Evolutionary conservation across 2,113 vertebrate species (phyloP), one percentile per base, ranked within the genome.

Genomic region (Neopipo cinnamomea): DNA sequence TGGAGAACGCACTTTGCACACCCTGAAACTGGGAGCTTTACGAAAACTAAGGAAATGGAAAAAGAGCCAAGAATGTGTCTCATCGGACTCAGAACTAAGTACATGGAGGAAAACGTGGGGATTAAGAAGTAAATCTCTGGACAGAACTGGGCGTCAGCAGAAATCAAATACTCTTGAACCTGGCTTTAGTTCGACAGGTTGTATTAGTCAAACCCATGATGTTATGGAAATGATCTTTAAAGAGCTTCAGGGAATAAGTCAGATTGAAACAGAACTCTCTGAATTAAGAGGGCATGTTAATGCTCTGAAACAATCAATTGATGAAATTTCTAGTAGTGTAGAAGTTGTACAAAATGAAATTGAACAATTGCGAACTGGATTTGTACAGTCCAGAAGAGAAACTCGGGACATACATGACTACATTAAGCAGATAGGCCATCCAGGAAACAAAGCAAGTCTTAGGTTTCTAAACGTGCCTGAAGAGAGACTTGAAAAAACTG

Each of bases 211-310:
- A 95, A 99, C 99, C 19, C 99, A 99, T 20, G 99, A 99, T 97
- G 99, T 99, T 75, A 99, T 99, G 99, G 99, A 99, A 97, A 99
- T 99, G 99, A 99, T 99, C 89, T 99, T 99, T 80, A 99, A 99
- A 96, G 99, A 99, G 91, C 99, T 99, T 89, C 99, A 99, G 96
- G 99, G 99, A 67, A 99, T 99, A 96, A 99, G 99, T 96, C 99
- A 99, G 96, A 99, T 99, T 46, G 99, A 99, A 97, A 99, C 99
- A 8, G 99, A 99, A 97, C 98, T 99, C 50, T 99, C 99, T 71
- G 99, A 99, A 96, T 97, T 99, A 71, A 98, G 99, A 74, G 99
- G 99, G 8, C 99, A 99, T 4, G 99, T 99, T 47, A 99, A 99
- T 88, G 99, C 99, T 74, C 98, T 99, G 62, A 99, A 99, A 96